Evolutionary conservation across 2,113 vertebrate genomes (phyloP), one percentile per base, ranked within the genome.

Genomic region (Monopterus albus): DNA sequence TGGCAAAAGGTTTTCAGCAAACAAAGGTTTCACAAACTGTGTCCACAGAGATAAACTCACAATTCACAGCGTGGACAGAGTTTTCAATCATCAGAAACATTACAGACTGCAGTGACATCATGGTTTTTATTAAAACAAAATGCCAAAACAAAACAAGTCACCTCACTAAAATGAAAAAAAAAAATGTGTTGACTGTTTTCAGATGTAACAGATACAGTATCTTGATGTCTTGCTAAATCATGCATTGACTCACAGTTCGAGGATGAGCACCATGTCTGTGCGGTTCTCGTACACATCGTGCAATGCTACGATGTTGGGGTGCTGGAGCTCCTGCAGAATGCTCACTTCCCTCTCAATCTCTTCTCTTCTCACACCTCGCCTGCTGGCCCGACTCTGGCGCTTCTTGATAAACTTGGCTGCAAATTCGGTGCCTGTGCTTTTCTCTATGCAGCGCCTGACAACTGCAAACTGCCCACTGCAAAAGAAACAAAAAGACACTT

Each of bases 321-420:
- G 97, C 64, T 95, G 94, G 61, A 96, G 75, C 82, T 95, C 94
- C 89, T 94, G 94, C 68, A 99, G 95, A 89, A 99, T 96, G 87
- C 89, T 78, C 88, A 98, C 97, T 81, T 99, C 98, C 7, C 97
- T 92, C 84, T 96, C 95, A 0, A 99, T 98, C 77, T 97, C 96
- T 74, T 98, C 96, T 0, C 93, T 93, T 13, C 86, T 91, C 47
- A 99, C 96, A 0, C 97, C 98, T 0, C 97, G 94, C 33, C 95
- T 92, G 88, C 98, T 98, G 65, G 87, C 95, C 4, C 82, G 93
- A 66, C 92, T 97, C 87, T 94, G 95, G 0, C 96, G 93, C 86
- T 99, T 99, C 89, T 98, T 99, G 78, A 99, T 98, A 91, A 97
- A 99, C 85, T 99, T 99, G 20, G 96, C 98, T 0, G 98, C 98